These are phyloP conservation scores for Calypte anna DNA, from an alignment of 2,113 vertebrate genomes.

Conservation along the genomic window DNA sequence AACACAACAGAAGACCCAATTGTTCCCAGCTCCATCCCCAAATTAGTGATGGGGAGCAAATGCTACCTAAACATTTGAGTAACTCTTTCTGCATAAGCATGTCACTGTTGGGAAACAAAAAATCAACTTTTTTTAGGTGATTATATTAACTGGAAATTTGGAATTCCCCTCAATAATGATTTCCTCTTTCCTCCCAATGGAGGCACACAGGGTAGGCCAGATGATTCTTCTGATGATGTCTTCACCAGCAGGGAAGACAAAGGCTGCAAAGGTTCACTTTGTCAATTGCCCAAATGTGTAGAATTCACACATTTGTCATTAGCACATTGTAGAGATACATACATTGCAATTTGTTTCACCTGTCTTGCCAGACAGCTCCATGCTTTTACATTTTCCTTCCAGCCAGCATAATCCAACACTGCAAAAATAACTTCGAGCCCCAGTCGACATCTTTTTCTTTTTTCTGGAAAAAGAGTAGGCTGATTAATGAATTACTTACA, in stretches of 20 bases:
- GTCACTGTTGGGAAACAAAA: background rate
- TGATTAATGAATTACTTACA: background rate
- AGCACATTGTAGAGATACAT: background rate
- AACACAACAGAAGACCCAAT: background rate
- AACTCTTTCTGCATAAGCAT: background rate
- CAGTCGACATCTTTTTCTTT: slow-evolving; percentile 61
- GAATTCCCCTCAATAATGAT: background rate
- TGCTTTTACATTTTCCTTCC: slow-evolving; percentile 80
- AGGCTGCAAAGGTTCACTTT: background rate
- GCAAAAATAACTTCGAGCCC: slow-evolving; percentile 83
- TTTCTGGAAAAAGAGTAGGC: slow-evolving; percentile 70
- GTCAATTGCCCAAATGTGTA: background rate
- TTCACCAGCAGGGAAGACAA: background rate
- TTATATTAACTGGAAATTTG: background rate
- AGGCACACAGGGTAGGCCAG: background rate
- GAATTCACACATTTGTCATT: background rate
- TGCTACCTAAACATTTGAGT: background rate
- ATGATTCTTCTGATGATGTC: background rate
- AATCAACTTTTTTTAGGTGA: background rate
- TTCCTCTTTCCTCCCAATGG: background rate
- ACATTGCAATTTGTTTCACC: slow-evolving; percentile 76
- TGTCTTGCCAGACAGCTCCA: slow-evolving; percentile 83
- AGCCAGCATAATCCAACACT: slow-evolving; percentile 86
- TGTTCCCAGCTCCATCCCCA: rapidly evolving
- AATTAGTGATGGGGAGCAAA: background rate